Evolutionary conservation across 2,113 vertebrate genomes (phyloP).

Genomic region (Brachyhypopomus occidentalis): DNA sequence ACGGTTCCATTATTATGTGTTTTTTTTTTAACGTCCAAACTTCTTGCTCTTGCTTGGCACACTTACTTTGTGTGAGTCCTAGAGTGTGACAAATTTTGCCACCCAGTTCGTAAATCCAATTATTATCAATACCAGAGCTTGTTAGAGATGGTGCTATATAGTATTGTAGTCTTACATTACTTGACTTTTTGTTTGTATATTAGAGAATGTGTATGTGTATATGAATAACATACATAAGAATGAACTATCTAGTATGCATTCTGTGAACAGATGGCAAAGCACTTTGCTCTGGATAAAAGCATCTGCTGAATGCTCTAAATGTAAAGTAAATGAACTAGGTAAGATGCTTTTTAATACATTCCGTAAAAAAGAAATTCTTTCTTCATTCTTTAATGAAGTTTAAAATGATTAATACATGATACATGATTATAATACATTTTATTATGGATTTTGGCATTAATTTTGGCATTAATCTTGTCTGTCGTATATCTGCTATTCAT

Average conservation of each 20-base stretch:
- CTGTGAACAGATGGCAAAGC: too few relatives aligned
- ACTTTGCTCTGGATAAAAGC: conserved; percentile 10
- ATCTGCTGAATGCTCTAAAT: conserved; percentile 7
- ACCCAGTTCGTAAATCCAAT: conserved; percentile 25
- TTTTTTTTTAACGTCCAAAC: conserved; percentile 25
- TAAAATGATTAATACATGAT: too few relatives aligned
- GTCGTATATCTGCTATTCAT: background rate
- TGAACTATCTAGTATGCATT: background rate
- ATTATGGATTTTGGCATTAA: background rate
- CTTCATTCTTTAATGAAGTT: too few relatives aligned
- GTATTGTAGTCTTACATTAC: background rate
- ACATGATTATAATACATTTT: background rate
- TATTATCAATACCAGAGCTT: conserved; percentile 14
- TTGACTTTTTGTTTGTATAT: background rate
- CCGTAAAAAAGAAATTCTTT: background rate
- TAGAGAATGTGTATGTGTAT: background rate
- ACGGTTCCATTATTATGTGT: background rate
- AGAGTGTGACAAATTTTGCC: conserved; percentile 10
- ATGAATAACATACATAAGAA: background rate
- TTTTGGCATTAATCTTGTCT: background rate
- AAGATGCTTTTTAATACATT: background rate
- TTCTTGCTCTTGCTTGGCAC: conserved; percentile 10
- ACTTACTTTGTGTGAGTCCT: conserved; percentile 15
- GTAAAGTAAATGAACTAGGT: background rate
- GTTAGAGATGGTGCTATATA: conserved; percentile 1